Base-by-base conservation (phyloP, 2,888 invertebrate species). In the Drosophila borborema region DNA sequence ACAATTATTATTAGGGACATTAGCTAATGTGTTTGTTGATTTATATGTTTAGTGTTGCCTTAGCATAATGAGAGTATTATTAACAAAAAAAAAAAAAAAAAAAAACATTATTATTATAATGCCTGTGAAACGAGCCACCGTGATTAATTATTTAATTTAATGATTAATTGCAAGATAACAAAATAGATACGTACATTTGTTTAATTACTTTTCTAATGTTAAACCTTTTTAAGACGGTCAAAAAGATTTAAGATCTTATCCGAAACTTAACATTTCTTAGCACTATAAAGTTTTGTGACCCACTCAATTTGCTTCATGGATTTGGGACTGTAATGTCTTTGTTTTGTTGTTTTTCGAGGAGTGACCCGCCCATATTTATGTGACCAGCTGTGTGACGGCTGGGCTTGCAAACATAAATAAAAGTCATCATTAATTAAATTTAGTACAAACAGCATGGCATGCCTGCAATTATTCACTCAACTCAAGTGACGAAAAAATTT, bases 361-460 rank as follows among this genome's bases (percentile, higher is more conserved):
- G 85, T 82, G 82, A 65, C 61, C 64, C 61, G 69, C 56, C 77
- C 48, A 69, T 74, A 86, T 84, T 84, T 84, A 86, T 81, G 81
- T 75, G 82, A 31, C 70, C 78, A 72, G 75, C 66, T 69, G 81
- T 74, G 62, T 77, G 82, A 71, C 68, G 82, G 70, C 70, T 58
- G 72, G 74, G 81, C 75, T 81, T 69, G 78, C 82, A 77, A 72
- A 77, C 86, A 87, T 88, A 87, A 87, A 87, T 87, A 88, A 87
- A 88, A 82, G 86, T 82, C 89, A 84, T 82, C 86, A 81, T 87
- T 87, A 88, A 87, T 87, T 87, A 75, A 88, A 82, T 82, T 87
- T 82, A 86, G 86, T 86, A 86, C 81, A 84, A 88, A 84, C 76
- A 84, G 80, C 88, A 81, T 74, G 85, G 72, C 81, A 83, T 77